These are phyloP conservation scores for Drosophila anomelani DNA, from an alignment of 2,888 invertebrate species.

Conservation along the genomic window DNA sequence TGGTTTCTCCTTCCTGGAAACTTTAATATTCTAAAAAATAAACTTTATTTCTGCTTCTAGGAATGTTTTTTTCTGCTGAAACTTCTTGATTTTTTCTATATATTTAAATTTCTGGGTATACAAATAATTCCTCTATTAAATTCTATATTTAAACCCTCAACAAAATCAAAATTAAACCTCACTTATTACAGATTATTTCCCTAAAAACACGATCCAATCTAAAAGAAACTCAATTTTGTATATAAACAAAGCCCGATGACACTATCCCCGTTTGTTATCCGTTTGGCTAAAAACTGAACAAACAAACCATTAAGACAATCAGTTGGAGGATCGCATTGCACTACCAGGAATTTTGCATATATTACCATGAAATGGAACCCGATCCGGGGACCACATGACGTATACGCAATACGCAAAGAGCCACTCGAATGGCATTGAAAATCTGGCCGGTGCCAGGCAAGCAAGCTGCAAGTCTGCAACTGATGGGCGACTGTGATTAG, in stretches of 20 bases:
- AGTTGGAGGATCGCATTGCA: constrained; percentile 44
- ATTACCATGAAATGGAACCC: constrained; percentile 64
- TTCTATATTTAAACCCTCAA: not conserved
- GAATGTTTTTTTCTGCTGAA: not conserved
- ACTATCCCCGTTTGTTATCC: constrained; percentile 4
- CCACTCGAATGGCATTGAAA: constrained; percentile 23
- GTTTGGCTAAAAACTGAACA: constrained; percentile 18
- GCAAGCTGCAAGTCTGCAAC: constrained; percentile 36
- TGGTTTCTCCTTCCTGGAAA: not conserved
- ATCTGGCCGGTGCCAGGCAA: constrained; percentile 23
- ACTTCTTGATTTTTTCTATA: not conserved
- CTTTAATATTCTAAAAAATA: too few relatives aligned
- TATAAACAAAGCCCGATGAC: not conserved
- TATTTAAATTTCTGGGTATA: not conserved
- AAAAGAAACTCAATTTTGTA: not conserved
- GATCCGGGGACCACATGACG: constrained; percentile 54
- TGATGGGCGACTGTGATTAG: constrained; percentile 37
- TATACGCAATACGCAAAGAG: constrained; percentile 52
- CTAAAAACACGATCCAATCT: not conserved
- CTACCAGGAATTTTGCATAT: constrained; percentile 58
- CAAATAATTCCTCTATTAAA: accelerated
- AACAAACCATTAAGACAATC: constrained; percentile 34
- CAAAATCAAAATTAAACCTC: not conserved
- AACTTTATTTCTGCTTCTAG: not conserved
- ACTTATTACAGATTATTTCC: not conserved